phyloP scores from a whole-genome alignment of 2,797 vertebrate genomes.

The Sebastes matsubarae region DNA sequence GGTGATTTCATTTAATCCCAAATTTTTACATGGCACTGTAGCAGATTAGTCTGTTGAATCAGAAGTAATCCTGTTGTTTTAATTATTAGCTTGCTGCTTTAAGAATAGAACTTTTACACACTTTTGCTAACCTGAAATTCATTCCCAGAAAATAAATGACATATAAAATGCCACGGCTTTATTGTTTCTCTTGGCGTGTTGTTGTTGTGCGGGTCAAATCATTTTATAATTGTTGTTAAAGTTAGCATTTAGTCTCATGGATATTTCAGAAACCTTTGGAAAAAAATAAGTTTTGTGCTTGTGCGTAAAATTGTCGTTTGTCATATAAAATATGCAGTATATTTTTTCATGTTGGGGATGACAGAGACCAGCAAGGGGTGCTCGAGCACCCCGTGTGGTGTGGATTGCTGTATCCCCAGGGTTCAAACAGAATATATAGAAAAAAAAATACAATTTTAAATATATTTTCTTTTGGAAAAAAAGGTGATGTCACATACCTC shows the following conservation, averaged over 20 bases:
- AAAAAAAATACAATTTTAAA: no score
- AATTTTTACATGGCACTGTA: slow-evolving; percentile 43
- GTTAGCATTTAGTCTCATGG: not conserved
- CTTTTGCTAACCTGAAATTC: slow-evolving; percentile 55
- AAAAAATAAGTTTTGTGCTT: not conserved
- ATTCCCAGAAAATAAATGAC: slow-evolving; percentile 60
- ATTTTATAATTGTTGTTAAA: not conserved
- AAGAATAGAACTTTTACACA: slow-evolving; percentile 56
- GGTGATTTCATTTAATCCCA: not conserved
- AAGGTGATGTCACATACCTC: no score
- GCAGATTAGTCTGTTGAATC: slow-evolving; percentile 38
- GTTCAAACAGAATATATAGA: no score
- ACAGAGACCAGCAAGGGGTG: slow-evolving; percentile 32
- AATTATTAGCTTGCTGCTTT: slow-evolving; percentile 59
- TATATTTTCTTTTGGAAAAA: no score
- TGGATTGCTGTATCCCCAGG: no score
- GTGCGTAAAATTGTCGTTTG: not conserved
- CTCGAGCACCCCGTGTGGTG: not conserved
- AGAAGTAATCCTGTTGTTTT: slow-evolving; percentile 40
- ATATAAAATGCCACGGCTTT: not conserved
- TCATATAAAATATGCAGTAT: not conserved
- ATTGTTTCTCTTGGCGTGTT: not conserved
- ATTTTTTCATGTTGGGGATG: not conserved
- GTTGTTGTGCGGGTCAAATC: not conserved
- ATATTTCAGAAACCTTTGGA: not conserved